Base-by-base conservation (phyloP, 2,113 vertebrate species). In the Ascaphus truei region DNA sequence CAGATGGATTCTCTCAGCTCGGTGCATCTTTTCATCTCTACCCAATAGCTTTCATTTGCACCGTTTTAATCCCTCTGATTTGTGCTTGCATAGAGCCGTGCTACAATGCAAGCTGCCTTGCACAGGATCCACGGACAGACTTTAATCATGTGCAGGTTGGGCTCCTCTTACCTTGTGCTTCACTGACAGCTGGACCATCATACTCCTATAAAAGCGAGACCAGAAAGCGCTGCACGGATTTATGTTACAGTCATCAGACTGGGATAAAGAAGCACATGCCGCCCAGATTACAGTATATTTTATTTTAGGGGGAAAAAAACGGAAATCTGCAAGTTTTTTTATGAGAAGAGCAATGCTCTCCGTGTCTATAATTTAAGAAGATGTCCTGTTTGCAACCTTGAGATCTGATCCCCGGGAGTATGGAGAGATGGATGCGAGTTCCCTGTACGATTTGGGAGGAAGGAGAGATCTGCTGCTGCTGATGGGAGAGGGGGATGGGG, bases 351-450 rank as follows among this genome's bases (percentile, higher is more conserved):
- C n/a, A n/a, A n/a, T 11, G 39, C 16, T 23, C 16, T 23, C 27
- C 13, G 25, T 43, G 58, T 34, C 16, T 47, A 39, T 37, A 8
- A 58, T 58, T 2, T 37, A 39, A 18, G 31, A 39, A 18, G 31
- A 48, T 68, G 66, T 51, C 55, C 66, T 68, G 66, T 50, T 26
- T 34, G 23, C 55, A 68, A 60, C 65, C 66, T 68, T 68, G 55
- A 68, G 55, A 15, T 30, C 23, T 27, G 55, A 33, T 29, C 41
- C 56, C 33, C 39, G 8, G 41, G 67, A 61, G 45, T 20, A 47
- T 60, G 66, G 31, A 15, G 56, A 60, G 56, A 20, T 12, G 25
- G 41, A 69, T 48, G 43, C 55, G 25, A 39, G 51, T 60, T 52
- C 45, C 33, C 43, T 60, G 29, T 41, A 36, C 3, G 33, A 57